A percentile compares a stretch with the other conserved stretches of the same genome.
Evolutionary conservation across 2,888 invertebrate species (phyloP).

Genomic region (Cylindroiulus punctatus): DNA sequence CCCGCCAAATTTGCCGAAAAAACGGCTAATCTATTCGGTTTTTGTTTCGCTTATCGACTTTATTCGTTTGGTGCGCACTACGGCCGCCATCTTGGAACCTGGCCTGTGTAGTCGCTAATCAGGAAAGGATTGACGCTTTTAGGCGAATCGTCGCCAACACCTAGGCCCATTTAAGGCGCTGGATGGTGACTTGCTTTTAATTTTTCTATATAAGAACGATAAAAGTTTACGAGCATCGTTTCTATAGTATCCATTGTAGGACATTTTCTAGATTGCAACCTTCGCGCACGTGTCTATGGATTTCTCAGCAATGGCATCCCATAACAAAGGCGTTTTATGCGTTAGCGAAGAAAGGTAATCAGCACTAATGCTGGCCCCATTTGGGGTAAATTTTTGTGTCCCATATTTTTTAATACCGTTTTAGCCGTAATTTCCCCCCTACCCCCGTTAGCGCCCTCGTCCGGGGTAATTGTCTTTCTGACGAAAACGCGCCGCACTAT

Average conservation of each 20-base stretch:
- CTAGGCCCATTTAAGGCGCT: background rate
- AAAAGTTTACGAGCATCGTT: conserved; percentile 30
- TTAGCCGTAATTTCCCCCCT: conserved; percentile 36
- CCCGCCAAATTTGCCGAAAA: too few species aligned
- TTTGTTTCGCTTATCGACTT: background rate
- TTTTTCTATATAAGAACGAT: conserved; percentile 17
- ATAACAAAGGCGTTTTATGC: conserved; percentile 11
- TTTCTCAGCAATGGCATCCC: background rate
- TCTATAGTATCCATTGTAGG: conserved; percentile 42
- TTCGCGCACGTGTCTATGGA: conserved; percentile 19
- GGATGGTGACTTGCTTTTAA: background rate
- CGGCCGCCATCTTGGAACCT: background rate
- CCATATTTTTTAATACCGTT: conserved; percentile 38
- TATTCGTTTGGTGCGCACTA: background rate
- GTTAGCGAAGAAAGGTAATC: conserved; percentile 34
- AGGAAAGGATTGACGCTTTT: background rate
- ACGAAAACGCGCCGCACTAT: conserved; percentile 26
- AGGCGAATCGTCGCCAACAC: background rate
- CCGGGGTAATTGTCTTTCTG: conserved; percentile 16
- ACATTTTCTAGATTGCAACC: conserved; percentile 29
- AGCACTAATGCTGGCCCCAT: conserved; percentile 42
- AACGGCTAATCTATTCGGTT: background rate
- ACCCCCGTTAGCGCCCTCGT: conserved; percentile 19
- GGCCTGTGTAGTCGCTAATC: background rate
- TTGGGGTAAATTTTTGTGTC: conserved; percentile 25